phyloP scores from a whole-genome alignment of 2,113 vertebrate genomes.

The Shinisaurus crocodilurus region DNA sequence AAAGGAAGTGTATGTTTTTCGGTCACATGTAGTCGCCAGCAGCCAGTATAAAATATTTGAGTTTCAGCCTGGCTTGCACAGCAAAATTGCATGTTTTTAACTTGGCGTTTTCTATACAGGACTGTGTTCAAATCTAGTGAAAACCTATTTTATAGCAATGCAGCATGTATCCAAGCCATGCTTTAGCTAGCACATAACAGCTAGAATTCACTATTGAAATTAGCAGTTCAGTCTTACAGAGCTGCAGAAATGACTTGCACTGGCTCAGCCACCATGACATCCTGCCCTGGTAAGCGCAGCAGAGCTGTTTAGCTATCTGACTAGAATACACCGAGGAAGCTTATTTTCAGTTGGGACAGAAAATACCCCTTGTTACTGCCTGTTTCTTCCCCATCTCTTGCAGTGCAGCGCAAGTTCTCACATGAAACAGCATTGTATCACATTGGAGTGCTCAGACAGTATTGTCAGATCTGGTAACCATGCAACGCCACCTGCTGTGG shows the following conservation, averaged over 20 bases:
- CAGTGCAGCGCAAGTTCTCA: not conserved
- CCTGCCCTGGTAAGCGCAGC: not conserved
- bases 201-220: not conserved
- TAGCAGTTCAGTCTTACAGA: not conserved
- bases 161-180: not conserved
- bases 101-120: not conserved
- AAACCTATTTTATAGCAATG: not conserved
- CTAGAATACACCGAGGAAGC: not conserved
- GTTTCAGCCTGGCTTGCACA: not conserved
- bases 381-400: not conserved
- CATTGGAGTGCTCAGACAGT: not conserved
- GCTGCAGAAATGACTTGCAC: not conserved
- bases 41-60: not conserved
- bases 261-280: not conserved
- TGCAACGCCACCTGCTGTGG: not conserved
- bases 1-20: not conserved
- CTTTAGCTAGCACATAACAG: not conserved
- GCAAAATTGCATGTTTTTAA: not conserved
- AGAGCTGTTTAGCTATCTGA: not conserved
- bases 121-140: not conserved
- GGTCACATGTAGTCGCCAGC: not conserved
- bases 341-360: not conserved
- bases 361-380: not conserved
- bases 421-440: not conserved
- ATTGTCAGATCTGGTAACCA: not conserved